Percentiles rank a stretch among this genome's conserved stretches.
These are phyloP conservation scores for Idaea straminata DNA, from an alignment of 2,888 invertebrate species.

Conservation along the genomic window DNA sequence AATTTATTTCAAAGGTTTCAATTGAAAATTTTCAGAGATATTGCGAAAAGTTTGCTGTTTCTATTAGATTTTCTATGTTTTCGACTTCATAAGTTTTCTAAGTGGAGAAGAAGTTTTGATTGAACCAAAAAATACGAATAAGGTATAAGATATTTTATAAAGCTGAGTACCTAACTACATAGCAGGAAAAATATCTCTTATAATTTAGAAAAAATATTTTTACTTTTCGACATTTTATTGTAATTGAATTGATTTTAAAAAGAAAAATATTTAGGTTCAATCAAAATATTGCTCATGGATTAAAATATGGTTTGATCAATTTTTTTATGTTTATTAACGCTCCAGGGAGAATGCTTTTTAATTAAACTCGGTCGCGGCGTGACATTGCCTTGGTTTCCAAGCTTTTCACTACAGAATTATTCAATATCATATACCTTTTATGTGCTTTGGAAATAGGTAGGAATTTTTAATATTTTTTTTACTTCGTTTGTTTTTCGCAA, in stretches of 20 bases:
- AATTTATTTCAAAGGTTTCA: slow-evolving; percentile 3
- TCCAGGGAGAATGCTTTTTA: slow-evolving; percentile 39
- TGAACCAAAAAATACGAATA: not conserved
- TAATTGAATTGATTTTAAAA: not conserved
- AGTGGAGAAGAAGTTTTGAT: not conserved
- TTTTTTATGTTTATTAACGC: slow-evolving; percentile 44
- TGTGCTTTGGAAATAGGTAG: not conserved
- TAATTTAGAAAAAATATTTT: not conserved
- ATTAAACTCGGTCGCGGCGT: slow-evolving; percentile 46
- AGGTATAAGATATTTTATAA: not conserved
- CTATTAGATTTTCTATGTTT: not conserved
- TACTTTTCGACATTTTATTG: not conserved
- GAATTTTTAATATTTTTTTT: no score
- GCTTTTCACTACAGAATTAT: slow-evolving; percentile 24
- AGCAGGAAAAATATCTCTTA: not conserved
- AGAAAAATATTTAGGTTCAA: not conserved
- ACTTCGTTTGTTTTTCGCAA: no score
- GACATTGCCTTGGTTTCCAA: slow-evolving; percentile 29
- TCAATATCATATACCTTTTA: not conserved
- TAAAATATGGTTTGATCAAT: slow-evolving; percentile 40
- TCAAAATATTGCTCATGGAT: slow-evolving; percentile 14
- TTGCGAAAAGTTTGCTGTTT: slow-evolving; percentile 4
- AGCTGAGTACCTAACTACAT: not conserved
- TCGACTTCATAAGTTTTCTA: not conserved
- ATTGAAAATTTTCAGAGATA: slow-evolving; percentile 1